Evolutionary conservation across 1,140 invertebrate genomes (phyloP), one percentile per base, ranked within the genome.

Genomic region (Liolophura sinensis): DNA sequence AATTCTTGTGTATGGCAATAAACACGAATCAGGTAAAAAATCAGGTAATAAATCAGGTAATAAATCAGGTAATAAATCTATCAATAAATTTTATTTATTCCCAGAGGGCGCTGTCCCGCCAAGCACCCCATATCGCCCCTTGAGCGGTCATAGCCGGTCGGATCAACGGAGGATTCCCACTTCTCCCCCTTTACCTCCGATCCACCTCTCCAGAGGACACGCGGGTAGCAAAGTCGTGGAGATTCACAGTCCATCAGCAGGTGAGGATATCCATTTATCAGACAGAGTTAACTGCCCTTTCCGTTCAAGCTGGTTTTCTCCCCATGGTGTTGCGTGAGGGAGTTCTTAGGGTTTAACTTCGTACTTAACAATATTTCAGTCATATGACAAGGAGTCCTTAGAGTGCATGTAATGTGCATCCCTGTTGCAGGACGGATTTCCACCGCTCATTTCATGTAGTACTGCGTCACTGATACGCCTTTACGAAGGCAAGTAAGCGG

Each of bases 121-220:
- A 24, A 5, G 59, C 54, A 24, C 65, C 65, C 16, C 60, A 54
- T 40, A 50, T 54, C 59, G 49, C 60, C 20, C 58, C 51, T 15
- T 51, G 14, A 18, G 52, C 50, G 4, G 51, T 57, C 20, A 16
- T 50, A 54, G 57, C 18, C 51, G 60, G 40, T 49, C 54, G 31
- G 25, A 55, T 55, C 52, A 52, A 46, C 18, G 15, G 14, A 50
- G 54, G 46, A 12, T 67, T 46, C 60, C 59, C 52, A 55, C 50
- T 47, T 31, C 51, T 9, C 27, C 59, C 0, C 65, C 65, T 1
- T 55, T 67, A 40, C 66, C 60, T 12, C 66, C 60, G 15, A 68
- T 63, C 50, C 48, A 22, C 47, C 40, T 40, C 18, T 47, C 59
- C 59, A 14, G n/a, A 40, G n/a, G 22, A 27, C n/a, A 40, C 55